Percentiles rank a stretch among this genome's conserved stretches.
Conservation (phyloP, 2,888 invertebrate genomes). For the Latrodectus hesperus region DNA sequence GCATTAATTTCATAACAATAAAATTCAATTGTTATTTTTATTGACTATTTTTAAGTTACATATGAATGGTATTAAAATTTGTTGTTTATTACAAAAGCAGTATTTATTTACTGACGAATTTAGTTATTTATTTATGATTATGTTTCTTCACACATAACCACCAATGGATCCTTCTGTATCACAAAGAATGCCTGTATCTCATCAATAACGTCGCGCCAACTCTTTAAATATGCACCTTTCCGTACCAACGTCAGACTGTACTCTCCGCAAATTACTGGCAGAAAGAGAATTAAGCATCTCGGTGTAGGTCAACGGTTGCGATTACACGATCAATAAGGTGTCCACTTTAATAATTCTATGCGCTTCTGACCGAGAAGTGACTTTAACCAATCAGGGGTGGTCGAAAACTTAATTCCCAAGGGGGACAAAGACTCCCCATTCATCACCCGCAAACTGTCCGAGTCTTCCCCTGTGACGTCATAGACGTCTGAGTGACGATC, state of each 20-base stretch:
- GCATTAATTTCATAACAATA: too few relatives aligned
- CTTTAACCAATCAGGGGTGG: slow-evolving; percentile 46
- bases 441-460: slow-evolving; percentile 44
- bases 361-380: slow-evolving; percentile 24
- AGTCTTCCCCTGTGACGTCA: slow-evolving; percentile 42
- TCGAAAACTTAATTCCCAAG: slow-evolving; percentile 19
- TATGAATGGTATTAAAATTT: too few relatives aligned
- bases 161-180: too few relatives aligned
- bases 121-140: too few relatives aligned
- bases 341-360: slow-evolving; percentile 50
- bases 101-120: too few relatives aligned
- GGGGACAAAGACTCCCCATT: slow-evolving; percentile 33
- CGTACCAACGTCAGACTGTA: background rate
- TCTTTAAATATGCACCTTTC: background rate
- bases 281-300: background rate
- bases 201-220: background rate
- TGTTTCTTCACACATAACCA: too few relatives aligned
- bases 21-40: too few relatives aligned
- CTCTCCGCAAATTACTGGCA: background rate
- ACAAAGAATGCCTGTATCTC: too few relatives aligned
- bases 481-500: slow-evolving; percentile 49
- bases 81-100: too few relatives aligned
- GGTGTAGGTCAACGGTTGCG: background rate
- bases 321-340: slow-evolving; percentile 50
- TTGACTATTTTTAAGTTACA: too few relatives aligned